Percentiles rank a stretch among this genome's conserved stretches.
Evolutionary conservation across 1,140 invertebrate species (phyloP).

Genomic region (Drosophila mojavensis): DNA sequence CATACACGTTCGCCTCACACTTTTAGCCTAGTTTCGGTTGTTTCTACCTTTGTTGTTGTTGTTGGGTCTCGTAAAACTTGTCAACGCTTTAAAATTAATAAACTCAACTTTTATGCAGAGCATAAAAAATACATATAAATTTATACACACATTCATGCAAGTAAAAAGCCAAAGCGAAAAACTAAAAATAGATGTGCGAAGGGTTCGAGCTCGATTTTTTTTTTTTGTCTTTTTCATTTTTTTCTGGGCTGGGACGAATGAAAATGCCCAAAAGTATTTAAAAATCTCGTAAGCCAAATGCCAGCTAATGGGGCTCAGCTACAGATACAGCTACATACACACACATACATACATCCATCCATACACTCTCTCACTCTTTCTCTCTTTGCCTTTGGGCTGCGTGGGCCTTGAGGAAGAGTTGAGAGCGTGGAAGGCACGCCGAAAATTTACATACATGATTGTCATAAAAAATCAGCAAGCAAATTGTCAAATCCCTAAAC

Average conservation of each 20-base stretch:
- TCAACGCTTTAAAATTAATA: constrained; percentile 79
- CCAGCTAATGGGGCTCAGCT: constrained; percentile 71
- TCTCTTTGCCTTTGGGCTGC: constrained; percentile 11
- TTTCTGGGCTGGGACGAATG: constrained; percentile 26
- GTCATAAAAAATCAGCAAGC: constrained; percentile 82
- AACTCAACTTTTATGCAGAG: constrained; percentile 67
- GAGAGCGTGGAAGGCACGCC: constrained; percentile 31
- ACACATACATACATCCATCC: constrained; percentile 24
- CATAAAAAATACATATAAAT: constrained; percentile 29
- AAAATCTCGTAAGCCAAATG: constrained; percentile 69
- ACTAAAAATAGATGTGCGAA: constrained; percentile 69
- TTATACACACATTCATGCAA: constrained; percentile 3
- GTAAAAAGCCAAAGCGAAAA: constrained; percentile 17
- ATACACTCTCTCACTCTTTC: background rate
- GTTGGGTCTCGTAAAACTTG: constrained; percentile 70
- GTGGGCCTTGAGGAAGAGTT: constrained; percentile 73
- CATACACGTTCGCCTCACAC: constrained; percentile 38
- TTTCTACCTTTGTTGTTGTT: constrained; percentile 13
- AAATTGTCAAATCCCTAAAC: constrained; percentile 82
- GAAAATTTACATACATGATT: constrained; percentile 79
- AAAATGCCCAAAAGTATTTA: constrained; percentile 77
- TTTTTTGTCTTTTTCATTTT: constrained; percentile 14
- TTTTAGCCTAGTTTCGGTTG: constrained; percentile 71
- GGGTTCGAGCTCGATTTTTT: constrained; percentile 37
- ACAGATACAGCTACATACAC: constrained; percentile 33